A percentile compares a stretch with the other conserved stretches of the same genome.
Conservation (phyloP, 1,140 invertebrate genomes). For the Proales similis region DNA sequence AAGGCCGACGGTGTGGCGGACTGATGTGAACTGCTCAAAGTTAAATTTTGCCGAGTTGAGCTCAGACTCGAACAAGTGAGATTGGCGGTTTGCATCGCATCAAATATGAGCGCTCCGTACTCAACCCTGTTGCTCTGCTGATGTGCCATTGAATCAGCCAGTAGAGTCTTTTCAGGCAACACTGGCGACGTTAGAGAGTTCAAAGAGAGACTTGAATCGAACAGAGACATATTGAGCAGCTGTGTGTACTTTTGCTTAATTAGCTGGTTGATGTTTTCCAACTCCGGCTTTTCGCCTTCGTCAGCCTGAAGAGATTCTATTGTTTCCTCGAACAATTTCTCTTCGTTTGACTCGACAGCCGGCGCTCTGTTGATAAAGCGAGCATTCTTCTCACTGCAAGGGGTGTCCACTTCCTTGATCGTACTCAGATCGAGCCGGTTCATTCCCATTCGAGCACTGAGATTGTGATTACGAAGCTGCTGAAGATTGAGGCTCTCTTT, state of each 20-base stretch:
- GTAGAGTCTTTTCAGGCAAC: background rate
- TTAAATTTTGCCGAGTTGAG: background rate
- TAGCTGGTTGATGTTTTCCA: constrained; percentile 24
- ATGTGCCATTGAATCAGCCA: background rate
- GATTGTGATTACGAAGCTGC: constrained; percentile 2
- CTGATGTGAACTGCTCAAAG: background rate
- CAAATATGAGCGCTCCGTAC: constrained; percentile 29
- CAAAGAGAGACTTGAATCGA: no score
- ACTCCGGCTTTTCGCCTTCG: background rate
- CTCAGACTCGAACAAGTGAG: background rate
- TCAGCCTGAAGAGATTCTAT: background rate
- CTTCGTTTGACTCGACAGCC: no score
- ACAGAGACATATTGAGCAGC: constrained; percentile 12
- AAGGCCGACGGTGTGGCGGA: constrained; percentile 14
- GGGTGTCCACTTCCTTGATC: constrained; percentile 34
- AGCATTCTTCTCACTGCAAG: constrained; percentile 15
- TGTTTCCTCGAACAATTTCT: constrained; percentile 14
- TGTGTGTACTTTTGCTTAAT: constrained; percentile 17
- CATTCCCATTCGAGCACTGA: constrained; percentile 8
- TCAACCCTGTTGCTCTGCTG: background rate
- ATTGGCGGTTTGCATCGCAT: constrained; percentile 13
- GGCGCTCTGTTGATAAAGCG: no score
- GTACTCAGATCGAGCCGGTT: constrained; percentile 32
- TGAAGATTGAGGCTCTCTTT: constrained; percentile 22
- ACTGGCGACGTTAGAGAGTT: constrained; percentile 9